These are phyloP conservation scores for Petrolisthes cinctipes DNA, from an alignment of 2,888 invertebrate species.

Conservation along the genomic window DNA sequence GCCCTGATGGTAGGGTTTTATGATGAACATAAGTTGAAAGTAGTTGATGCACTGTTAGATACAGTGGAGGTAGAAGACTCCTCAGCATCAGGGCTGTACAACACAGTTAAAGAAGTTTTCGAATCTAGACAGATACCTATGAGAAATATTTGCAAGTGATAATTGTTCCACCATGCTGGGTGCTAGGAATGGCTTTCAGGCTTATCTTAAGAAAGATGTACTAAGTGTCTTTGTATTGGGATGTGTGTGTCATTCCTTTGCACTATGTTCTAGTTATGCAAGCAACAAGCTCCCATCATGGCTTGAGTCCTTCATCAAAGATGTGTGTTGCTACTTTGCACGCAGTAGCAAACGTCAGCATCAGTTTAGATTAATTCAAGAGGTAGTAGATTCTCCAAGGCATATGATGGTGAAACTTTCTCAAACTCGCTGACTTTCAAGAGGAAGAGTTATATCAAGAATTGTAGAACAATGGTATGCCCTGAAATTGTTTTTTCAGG, in stretches of 20 bases:
- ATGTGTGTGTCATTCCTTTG: too few species aligned
- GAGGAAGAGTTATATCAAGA: background rate
- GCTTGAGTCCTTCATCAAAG: too few species aligned
- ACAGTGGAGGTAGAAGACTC: slow-evolving; percentile 26
- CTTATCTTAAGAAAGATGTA: slow-evolving; percentile 30
- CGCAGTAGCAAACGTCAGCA: too few species aligned
- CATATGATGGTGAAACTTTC: too few species aligned
- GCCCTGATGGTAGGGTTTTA: slow-evolving; percentile 36
- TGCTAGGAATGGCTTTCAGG: slow-evolving; percentile 40
- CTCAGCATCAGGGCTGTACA: slow-evolving; percentile 30
- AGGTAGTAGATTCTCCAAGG: too few species aligned
- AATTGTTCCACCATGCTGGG: slow-evolving; percentile 52
- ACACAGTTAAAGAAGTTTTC: slow-evolving; percentile 29
- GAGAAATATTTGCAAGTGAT: slow-evolving; percentile 48
- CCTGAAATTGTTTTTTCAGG: background rate
- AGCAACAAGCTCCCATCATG: too few species aligned
- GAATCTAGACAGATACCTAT: too few species aligned
- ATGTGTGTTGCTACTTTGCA: too few species aligned
- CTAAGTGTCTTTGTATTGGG: slow-evolving; percentile 31
- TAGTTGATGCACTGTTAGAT: slow-evolving; percentile 13
- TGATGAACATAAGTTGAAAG: slow-evolving; percentile 19
- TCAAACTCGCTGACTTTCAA: slow-evolving; percentile 31
- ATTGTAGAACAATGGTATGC: slow-evolving; percentile 18
- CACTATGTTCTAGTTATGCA: too few species aligned
- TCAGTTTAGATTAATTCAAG: too few species aligned